Evolutionary conservation across 1,140 invertebrate genomes (phyloP), one percentile per base, ranked within the genome.

Genomic region (Drosophila simulans): DNA sequence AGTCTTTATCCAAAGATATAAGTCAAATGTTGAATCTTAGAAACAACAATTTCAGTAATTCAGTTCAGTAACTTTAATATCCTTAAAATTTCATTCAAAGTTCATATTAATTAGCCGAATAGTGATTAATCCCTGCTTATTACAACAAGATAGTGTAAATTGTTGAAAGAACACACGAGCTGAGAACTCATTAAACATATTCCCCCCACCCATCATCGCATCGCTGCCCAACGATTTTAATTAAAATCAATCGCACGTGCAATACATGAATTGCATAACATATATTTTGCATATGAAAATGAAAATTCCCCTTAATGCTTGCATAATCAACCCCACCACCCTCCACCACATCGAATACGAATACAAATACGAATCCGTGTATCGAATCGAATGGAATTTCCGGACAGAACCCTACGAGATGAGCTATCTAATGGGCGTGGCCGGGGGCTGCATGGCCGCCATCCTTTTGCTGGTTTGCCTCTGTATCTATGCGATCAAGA

Each of bases 321-420:
- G 64, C 76, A 81, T 75, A 73, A 84, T 56, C 80, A 63, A 72
- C 72, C 22, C 62, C 27, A 42, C 46, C 37, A 53, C 52, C 49
- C 31, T 57, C 52, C 49, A 51, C 43, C 37, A 54, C 55, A 65
- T 66, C 43, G 51, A 66, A 59, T 34, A 65, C 52, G 35, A 39
- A 39, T 58, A 59, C 43, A 48, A 39, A 39, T 58, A 56, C 31
- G 31, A 31, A 31, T 42, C 45, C 75, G 59, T 56, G 34, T 60
- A 40, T n/a, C 34, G 15, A 75, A 56, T 40, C 51, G 40, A 20
- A 39, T 48, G 52, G 37, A 48, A 48, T 49, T 59, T 20, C 49
- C 69, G 93, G 92, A 54, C 93, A 95, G 95, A 95, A 88, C 95
- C 95, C 35, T 92, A 95, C 63, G 93, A 94, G 68, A 94, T 95